These are phyloP conservation scores for Amaurobius ferox DNA, from an alignment of 2,888 invertebrate species.

Conservation along the genomic window DNA sequence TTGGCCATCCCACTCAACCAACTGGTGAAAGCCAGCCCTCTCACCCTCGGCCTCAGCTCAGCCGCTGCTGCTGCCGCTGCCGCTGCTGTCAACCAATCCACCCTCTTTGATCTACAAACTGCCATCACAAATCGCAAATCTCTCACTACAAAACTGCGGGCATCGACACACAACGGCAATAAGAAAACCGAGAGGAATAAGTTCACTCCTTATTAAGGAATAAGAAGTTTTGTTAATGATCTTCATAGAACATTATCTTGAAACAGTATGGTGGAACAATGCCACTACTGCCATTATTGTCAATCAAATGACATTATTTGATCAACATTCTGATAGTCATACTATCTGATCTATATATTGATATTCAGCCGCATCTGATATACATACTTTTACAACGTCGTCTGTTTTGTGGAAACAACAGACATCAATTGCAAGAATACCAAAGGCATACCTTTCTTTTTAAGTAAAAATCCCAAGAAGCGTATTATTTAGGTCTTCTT, in stretches of 20 bases:
- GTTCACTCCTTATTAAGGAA: conserved; percentile 57
- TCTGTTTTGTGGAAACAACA: neutral
- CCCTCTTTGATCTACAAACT: conserved; percentile 59
- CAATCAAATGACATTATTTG: neutral
- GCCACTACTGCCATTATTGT: neutral
- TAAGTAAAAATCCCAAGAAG: neutral
- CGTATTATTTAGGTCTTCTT: conserved; percentile 5
- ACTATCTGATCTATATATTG: too few species aligned
- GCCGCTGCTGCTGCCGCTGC: conserved; percentile 62
- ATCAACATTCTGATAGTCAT: neutral
- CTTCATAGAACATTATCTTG: neutral
- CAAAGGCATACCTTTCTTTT: neutral
- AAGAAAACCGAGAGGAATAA: conserved; percentile 68
- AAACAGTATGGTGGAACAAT: neutral
- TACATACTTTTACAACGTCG: too few species aligned
- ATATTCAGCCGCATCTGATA: too few species aligned
- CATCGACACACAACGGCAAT: conserved; percentile 62
- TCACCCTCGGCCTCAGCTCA: conserved; percentile 68
- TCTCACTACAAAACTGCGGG: conserved; percentile 66
- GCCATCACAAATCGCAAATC: conserved; percentile 63
- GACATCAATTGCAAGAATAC: neutral
- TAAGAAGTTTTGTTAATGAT: neutral
- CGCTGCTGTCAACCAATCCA: conserved; percentile 60
- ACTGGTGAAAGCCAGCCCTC: conserved; percentile 71
- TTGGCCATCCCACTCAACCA: conserved; percentile 72